Conservation (phyloP, 1,140 invertebrate genomes). For the Panagrolaimus sp. region DNA sequence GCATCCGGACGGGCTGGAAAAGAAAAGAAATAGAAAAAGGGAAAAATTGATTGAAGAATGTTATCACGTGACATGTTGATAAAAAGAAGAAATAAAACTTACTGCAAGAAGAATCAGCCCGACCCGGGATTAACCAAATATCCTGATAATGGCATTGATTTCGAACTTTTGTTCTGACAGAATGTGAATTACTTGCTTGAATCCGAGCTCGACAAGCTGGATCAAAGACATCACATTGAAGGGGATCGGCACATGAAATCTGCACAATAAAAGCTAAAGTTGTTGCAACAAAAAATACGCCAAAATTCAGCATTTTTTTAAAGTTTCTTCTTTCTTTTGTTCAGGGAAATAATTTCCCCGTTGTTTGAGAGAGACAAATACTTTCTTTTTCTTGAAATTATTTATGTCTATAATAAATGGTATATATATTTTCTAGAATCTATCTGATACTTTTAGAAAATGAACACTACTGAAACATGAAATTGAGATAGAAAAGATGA, state of each 20-base stretch:
- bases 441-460: too few relatives aligned
- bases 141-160: conserved; percentile 53
- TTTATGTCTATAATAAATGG: too few relatives aligned
- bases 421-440: too few relatives aligned
- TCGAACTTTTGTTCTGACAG: conserved; percentile 25
- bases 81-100: conserved; percentile 31
- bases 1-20: conserved; percentile 53
- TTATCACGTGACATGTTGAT: neutral
- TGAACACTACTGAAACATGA: too few relatives aligned
- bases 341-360: too few relatives aligned
- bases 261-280: neutral
- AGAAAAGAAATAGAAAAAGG: neutral
- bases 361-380: too few relatives aligned
- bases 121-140: conserved; percentile 57
- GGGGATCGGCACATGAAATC: conserved; percentile 20
- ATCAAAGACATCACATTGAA: conserved; percentile 50
- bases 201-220: conserved; percentile 41
- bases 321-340: too few relatives aligned
- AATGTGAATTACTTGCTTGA: conserved; percentile 15
- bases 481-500: too few relatives aligned
- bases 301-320: too few relatives aligned
- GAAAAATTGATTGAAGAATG: neutral
- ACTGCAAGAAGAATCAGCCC: conserved; percentile 58
- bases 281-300: too few relatives aligned
- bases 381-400: too few relatives aligned